Base-by-base conservation (phyloP, 1,140 invertebrate species). In the Drusus annulatus region DNA sequence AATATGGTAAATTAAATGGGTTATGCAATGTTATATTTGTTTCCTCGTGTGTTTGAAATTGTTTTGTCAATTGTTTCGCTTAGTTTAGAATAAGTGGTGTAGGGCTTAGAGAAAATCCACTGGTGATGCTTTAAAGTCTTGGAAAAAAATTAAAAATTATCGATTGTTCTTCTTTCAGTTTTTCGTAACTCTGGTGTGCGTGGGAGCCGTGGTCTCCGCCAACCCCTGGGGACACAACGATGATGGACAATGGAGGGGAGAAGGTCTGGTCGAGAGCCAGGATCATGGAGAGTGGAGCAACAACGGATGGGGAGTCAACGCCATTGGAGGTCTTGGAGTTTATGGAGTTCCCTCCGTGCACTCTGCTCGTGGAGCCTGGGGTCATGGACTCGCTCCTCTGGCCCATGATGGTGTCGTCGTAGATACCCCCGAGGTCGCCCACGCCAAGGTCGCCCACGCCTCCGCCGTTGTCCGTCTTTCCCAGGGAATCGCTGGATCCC, bases 361-460 rank as follows among this genome's bases (percentile, higher is more conserved):
- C n/a, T n/a, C n/a, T 23, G 86, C 23, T 31, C 51, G 71, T 13
- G 36, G 36, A 13, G 36, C 36, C 36, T 75, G 52, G 52, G 25
- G 56, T 60, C 73, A 81, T 76, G 81, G 81, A 36, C 78, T 36
- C 17, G 81, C 81, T 17, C 81, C 81, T 13, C 15, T 82, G 2
- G 81, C 74, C 19, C 81, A 80, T 76, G 79, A 83, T 74, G 88
- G 87, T 3, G 87, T 87, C 83, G 87, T 89, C 51, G 87, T 87
- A 71, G 89, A 89, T 73, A 89, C 89, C 52, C 56, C 87, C 68
- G 88, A 89, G 82, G 88, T 89, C 83, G 88, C 88, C 3, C 87
- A 88, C 80, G 88, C 88, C 68, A 88, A 88, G 77, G 88, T 88
- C 80, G 87, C 88, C 79, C 88, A 89, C 85, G 85, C 88, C 79